Percentiles rank a stretch among this genome's conserved stretches.
Evolutionary conservation across 37 sponge, comb jelly and placozoan species (phyloP).

Genomic region (Trichoplax adhaerens): DNA sequence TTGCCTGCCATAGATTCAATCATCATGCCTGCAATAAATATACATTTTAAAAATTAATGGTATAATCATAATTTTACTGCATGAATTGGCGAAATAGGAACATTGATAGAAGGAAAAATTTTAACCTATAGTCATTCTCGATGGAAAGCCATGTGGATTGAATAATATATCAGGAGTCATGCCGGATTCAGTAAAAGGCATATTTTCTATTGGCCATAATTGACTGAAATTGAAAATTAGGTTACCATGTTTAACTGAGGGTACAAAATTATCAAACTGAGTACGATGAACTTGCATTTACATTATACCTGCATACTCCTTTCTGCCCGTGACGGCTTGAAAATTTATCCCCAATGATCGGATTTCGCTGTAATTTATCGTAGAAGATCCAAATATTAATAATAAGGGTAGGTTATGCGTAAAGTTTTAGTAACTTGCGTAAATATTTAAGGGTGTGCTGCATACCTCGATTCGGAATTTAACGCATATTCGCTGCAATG

Average conservation of each 20-base stretch:
- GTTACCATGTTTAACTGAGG: background rate
- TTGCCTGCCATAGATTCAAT: slow-evolving; percentile 98
- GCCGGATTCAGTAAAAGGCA: slow-evolving; percentile 94
- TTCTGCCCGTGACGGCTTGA: slow-evolving; percentile 98
- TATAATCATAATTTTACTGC: too few relatives aligned
- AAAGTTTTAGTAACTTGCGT: background rate
- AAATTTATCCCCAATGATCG: slow-evolving; percentile 94
- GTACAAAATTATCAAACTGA: background rate
- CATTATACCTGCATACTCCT: slow-evolving; percentile 64
- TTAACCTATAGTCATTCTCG: slow-evolving; percentile 93
- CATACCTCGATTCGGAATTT: slow-evolving; percentile 38
- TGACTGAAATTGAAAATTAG: slow-evolving; percentile 16
- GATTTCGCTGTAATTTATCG: slow-evolving; percentile 44
- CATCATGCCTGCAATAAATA: slow-evolving; percentile 65
- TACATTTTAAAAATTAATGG: too few relatives aligned
- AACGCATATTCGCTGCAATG: slow-evolving; percentile 49
- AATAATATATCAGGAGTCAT: slow-evolving; percentile 97
- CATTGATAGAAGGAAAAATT: background rate
- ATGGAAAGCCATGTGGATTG: slow-evolving; percentile 98
- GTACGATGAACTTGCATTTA: background rate
- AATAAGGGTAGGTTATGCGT: slow-evolving; percentile 5
- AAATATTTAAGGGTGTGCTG: background rate
- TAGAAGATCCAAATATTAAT: background rate
- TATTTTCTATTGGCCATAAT: slow-evolving; percentile 82
- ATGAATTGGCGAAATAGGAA: too few relatives aligned